Evolutionary conservation across 2,888 invertebrate species (phyloP), one percentile per base, ranked within the genome.

Genomic region (Piscicola geometra): DNA sequence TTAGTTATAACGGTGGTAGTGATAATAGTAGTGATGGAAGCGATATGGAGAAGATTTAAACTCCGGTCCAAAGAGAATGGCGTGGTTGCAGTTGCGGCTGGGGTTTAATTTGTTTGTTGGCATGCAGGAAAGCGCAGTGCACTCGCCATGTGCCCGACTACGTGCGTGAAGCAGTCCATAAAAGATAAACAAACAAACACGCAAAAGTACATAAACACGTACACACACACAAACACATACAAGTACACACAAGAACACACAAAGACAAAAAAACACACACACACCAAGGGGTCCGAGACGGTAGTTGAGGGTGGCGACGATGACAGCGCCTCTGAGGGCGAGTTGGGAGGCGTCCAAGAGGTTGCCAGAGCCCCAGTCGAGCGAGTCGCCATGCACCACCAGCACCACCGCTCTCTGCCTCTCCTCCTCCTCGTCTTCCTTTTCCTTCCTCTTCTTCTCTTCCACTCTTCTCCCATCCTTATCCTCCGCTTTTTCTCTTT

Each of bases 221-320:
- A 50, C 52, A 50, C n/a, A n/a, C n/a, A n/a, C n/a, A n/a, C n/a
- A n/a, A n/a, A n/a, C n/a, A n/a, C n/a, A n/a, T 64, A 64, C 5
- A 64, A 28, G 47, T 41, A 71, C n/a, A 71, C 1, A 60, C 52
- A 60, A 30, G 2, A n/a, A 25, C 0, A 64, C 0, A 64, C 5
- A 12, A 64, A 28, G 9, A 32, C 5, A 9, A 41, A 41, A n/a
- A n/a, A n/a, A n/a, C n/a, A n/a, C n/a, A n/a, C n/a, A n/a, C n/a
- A n/a, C n/a, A 71, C 71, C 71, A 12, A 71, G 32, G 28, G 52
- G 50, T 28, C 52, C 71, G 12, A 71, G 52, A 18, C 71, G 50
- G 52, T 71, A 71, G 52, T 71, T 71, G 47, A 52, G 15, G 32
- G 71, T 71, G 30, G 41, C 52, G 30, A 71, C 71, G 30, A 71